Percentiles rank a stretch among this genome's conserved stretches.
Evolutionary conservation across 2,888 invertebrate species (phyloP).

Genomic region (Rhingia campestris): DNA sequence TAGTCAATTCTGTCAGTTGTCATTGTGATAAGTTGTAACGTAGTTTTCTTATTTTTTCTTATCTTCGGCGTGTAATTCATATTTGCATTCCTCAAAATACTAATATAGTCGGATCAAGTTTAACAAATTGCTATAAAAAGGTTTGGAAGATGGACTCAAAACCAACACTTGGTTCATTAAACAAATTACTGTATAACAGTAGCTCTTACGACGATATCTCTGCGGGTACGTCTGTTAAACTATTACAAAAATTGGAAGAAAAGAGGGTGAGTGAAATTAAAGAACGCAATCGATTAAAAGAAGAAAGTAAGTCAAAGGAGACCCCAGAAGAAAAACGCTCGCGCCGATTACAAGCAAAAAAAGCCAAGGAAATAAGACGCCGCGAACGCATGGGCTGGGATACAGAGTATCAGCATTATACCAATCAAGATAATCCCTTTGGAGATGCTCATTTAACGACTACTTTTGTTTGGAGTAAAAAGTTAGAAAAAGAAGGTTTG

Average conservation of each 20-base stretch:
- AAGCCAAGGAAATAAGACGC: slow-evolving; percentile 92
- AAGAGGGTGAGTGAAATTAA: slow-evolving; percentile 87
- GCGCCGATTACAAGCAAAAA: slow-evolving; percentile 94
- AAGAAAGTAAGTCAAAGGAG: slow-evolving; percentile 92
- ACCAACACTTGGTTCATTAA: too few species aligned
- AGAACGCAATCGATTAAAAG: slow-evolving; percentile 88
- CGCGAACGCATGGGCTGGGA: slow-evolving; percentile 99
- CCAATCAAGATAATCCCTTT: slow-evolving; percentile 99
- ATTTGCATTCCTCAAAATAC: too few species aligned
- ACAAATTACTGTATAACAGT: neutral
- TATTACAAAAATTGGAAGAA: slow-evolving; percentile 89
- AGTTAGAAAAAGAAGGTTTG: slow-evolving; percentile 96
- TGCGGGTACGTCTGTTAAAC: slow-evolving; percentile 82
- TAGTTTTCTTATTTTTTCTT: too few species aligned
- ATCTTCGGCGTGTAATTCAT: too few species aligned
- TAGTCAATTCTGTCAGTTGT: too few species aligned
- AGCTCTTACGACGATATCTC: neutral
- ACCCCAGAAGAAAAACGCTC: slow-evolving; percentile 96
- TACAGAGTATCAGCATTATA: slow-evolving; percentile 97
- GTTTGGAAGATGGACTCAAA: too few species aligned
- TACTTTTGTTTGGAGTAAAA: slow-evolving; percentile 98
- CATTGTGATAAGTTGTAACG: too few species aligned
- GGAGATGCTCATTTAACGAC: slow-evolving; percentile 97
- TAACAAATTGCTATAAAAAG: too few species aligned
- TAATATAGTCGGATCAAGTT: too few species aligned